Conservation (phyloP, 2,888 invertebrate species). For the Tenthredo notha region DNA sequence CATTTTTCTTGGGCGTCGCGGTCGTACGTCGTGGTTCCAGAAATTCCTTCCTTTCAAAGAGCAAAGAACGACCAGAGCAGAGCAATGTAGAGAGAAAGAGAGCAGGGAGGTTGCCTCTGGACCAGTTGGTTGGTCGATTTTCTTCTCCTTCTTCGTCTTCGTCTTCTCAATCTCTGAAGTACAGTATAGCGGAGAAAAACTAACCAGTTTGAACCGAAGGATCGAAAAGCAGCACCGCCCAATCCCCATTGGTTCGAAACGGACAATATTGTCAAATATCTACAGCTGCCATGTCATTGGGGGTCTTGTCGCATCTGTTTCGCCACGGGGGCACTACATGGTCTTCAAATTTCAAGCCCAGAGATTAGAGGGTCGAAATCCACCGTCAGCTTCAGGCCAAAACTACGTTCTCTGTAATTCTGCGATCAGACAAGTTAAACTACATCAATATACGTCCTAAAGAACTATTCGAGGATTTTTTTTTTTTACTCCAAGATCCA, state of each 20-base stretch:
- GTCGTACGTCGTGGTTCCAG: neutral
- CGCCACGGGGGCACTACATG: constrained; percentile 22
- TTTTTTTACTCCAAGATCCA: neutral
- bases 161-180: neutral
- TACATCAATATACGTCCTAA: neutral
- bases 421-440: neutral
- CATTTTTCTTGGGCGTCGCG: constrained; percentile 13
- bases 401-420: neutral
- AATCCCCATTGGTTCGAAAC: neutral
- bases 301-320: constrained; percentile 40
- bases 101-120: neutral
- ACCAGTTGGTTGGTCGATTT: neutral
- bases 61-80: neutral
- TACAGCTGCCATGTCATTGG: neutral
- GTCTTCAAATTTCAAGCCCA: constrained; percentile 30
- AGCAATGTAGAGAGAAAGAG: neutral
- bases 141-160: neutral
- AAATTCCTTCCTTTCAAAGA: constrained; percentile 25
- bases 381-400: neutral
- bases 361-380: neutral
- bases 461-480: neutral
- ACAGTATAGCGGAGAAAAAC: neutral
- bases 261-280: constrained; percentile 17
- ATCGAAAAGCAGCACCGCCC: neutral
- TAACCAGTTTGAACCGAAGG: neutral